Conservation (phyloP, 2,888 invertebrate genomes). For the Cryptus viduatorius region DNA sequence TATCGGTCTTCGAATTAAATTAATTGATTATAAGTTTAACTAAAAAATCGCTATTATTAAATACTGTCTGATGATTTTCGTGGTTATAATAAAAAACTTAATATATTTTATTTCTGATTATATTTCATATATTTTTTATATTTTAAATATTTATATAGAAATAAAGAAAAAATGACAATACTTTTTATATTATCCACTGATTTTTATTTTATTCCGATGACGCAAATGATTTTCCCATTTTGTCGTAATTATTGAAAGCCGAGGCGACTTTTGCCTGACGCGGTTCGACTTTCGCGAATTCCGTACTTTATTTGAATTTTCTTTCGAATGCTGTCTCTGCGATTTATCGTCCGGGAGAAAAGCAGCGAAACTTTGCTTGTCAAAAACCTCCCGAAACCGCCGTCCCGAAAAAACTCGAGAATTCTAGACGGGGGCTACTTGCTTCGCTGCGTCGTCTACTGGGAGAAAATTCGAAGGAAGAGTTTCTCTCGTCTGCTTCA, state of each 20-base stretch:
- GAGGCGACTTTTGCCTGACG: conserved; percentile 1
- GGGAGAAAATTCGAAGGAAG: conserved; percentile 28
- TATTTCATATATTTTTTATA: no score
- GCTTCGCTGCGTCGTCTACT: neutral
- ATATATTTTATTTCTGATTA: no score
- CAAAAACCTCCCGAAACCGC: conserved; percentile 25
- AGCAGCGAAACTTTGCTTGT: conserved; percentile 27
- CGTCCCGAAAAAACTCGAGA: conserved; percentile 11
- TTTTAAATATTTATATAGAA: neutral
- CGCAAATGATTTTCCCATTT: neutral
- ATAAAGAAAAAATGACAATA: no score
- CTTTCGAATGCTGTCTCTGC: neutral
- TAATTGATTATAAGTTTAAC: no score
- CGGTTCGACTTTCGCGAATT: neutral
- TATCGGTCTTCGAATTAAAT: no score
- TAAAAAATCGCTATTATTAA: no score
- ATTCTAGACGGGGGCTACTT: conserved; percentile 9
- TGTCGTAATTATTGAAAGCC: neutral
- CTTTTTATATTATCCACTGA: neutral
- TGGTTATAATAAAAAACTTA: no score
- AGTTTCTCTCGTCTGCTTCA: conserved; percentile 29
- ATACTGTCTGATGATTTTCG: no score
- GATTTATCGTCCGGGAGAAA: conserved; percentile 24
- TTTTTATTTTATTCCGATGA: neutral
- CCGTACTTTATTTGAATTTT: neutral